phyloP scores from a whole-genome alignment of 2,797 vertebrate species.

The Tiaroga cobitis region DNA sequence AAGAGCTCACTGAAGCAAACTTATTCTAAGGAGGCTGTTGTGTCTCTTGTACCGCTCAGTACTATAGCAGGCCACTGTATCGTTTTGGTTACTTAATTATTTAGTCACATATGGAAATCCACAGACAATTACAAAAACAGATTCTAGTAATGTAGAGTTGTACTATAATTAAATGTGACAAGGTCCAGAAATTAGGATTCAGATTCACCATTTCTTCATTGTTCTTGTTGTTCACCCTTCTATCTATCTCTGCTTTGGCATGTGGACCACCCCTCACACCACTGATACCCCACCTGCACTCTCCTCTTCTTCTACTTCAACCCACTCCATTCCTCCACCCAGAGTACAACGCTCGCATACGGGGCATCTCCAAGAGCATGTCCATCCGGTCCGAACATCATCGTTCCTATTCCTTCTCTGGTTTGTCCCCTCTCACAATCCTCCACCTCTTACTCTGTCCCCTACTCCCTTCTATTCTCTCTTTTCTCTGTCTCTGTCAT shows the following conservation, averaged over 20 bases:
- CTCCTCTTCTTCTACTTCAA: constrained; percentile 69
- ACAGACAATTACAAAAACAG: neutral
- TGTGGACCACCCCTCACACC: constrained; percentile 62
- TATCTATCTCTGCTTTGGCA: constrained; percentile 41
- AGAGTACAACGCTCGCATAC: constrained; percentile 86
- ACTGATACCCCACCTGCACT: constrained; percentile 61
- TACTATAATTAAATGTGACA: neutral
- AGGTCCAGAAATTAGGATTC: neutral
- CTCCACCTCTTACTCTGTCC: constrained; percentile 36
- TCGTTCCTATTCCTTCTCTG: constrained; percentile 90
- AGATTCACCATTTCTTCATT: constrained; percentile 28
- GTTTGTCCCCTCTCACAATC: constrained; percentile 82
- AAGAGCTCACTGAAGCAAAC: neutral
- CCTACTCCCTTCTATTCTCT: constrained; percentile 11
- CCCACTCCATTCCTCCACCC: constrained; percentile 52
- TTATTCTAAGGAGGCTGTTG: neutral
- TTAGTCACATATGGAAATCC: neutral
- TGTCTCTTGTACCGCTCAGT: neutral
- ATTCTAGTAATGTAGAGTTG: neutral
- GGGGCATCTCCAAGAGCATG: constrained; percentile 80
- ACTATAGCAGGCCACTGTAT: neutral
- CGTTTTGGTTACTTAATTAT: neutral
- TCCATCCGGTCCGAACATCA: constrained; percentile 82
- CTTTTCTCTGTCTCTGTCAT: neutral
- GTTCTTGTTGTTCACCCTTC: constrained; percentile 45